These are phyloP conservation scores for Lordiphosa collinella DNA, from an alignment of 1,140 invertebrate species.

Conservation along the genomic window DNA sequence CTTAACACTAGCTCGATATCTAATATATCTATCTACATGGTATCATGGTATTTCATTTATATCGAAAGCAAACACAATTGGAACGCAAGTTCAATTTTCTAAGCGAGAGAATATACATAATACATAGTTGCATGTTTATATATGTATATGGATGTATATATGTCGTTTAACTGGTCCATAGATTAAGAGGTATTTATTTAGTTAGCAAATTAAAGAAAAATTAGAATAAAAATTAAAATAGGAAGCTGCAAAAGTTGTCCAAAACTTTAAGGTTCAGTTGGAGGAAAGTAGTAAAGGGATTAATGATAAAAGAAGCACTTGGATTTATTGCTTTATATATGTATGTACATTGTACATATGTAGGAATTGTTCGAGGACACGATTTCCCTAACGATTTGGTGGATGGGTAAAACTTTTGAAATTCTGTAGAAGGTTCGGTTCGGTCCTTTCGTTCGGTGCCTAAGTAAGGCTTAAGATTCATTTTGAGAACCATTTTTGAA, in stretches of 20 bases:
- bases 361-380: too few relatives aligned
- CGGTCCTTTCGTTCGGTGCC: too few relatives aligned
- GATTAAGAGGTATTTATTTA: slow-evolving; percentile 69
- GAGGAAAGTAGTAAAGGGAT: slow-evolving; percentile 3
- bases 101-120: slow-evolving; percentile 1
- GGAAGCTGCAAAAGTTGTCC: not conserved
- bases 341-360: too few relatives aligned
- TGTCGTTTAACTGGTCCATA: slow-evolving; percentile 67
- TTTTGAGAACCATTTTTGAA: too few relatives aligned
- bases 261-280: not conserved
- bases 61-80: slow-evolving; percentile 6
- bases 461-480: too few relatives aligned
- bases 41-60: not conserved
- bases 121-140: slow-evolving; percentile 16
- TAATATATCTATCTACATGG: slow-evolving; percentile 23
- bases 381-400: too few relatives aligned
- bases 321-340: too few relatives aligned
- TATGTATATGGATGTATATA: slow-evolving; percentile 27
- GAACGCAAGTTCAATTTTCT: not conserved
- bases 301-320: too few relatives aligned
- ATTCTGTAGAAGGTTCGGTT: too few relatives aligned
- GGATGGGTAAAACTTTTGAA: too few relatives aligned
- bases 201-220: slow-evolving; percentile 34
- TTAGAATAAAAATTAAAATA: not conserved
- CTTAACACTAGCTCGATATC: slow-evolving; percentile 35